phyloP scores from a whole-genome alignment of 2,113 vertebrate genomes.

The Promerops cafer region DNA sequence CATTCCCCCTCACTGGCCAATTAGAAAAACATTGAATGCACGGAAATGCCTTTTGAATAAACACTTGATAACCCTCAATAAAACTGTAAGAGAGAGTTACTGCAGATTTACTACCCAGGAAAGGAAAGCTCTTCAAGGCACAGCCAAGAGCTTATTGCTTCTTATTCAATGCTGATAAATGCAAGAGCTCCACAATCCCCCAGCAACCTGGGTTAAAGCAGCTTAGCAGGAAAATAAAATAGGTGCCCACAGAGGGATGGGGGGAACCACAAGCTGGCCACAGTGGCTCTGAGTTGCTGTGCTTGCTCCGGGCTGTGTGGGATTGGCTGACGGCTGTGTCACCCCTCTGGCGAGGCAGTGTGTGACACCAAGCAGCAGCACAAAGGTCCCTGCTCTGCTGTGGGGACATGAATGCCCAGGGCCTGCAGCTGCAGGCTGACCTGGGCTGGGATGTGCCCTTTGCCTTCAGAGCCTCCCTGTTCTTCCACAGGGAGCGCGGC shows the following conservation, averaged over 20 bases:
- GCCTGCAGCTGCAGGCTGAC: not conserved
- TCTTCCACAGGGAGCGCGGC: not conserved
- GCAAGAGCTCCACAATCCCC: not conserved
- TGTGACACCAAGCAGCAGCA: not conserved
- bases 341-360: not conserved
- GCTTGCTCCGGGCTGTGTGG: not conserved
- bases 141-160: not conserved
- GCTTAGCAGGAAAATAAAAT: not conserved
- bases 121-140: not conserved
- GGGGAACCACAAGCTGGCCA: not conserved
- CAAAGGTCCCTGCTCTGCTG: fast-evolving
- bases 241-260: not conserved
- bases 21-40: conserved; percentile 10
- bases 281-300: not conserved
- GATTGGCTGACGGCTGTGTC: not conserved
- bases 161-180: not conserved
- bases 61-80: conserved; percentile 54
- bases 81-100: conserved; percentile 25
- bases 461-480: not conserved
- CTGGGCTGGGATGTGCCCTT: not conserved
- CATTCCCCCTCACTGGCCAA: not conserved
- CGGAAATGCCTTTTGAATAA: conserved; percentile 54
- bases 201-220: not conserved
- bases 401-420: not conserved
- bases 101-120: conserved; percentile 39